Conservation (phyloP, 92 coral and sea anemone genomes). For the Porites lobata region DNA sequence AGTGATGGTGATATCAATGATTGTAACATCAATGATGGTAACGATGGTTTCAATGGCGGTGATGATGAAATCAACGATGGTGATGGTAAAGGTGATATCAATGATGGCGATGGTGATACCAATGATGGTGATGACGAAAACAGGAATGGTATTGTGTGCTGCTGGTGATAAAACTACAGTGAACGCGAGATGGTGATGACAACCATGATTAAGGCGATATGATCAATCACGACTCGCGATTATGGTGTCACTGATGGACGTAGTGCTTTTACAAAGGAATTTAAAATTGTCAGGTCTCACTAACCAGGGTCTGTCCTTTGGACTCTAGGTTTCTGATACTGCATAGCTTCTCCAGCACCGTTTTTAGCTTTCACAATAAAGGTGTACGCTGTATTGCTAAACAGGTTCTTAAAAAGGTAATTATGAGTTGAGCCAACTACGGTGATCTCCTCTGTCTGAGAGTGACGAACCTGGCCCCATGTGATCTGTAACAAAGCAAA, state of each 20-base stretch:
- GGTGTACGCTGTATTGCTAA: conserved; percentile 76
- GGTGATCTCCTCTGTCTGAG: not conserved
- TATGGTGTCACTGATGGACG: not conserved
- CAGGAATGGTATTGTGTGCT: too few species aligned
- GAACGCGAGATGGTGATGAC: not conserved
- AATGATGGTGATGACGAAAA: not conserved
- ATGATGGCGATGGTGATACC: not conserved
- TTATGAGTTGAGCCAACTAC: conserved; percentile 42
- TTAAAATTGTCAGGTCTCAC: not conserved
- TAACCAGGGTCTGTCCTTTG: conserved; percentile 75
- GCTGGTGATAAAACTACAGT: too few species aligned
- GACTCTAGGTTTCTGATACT: conserved; percentile 33
- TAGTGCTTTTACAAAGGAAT: too few species aligned
- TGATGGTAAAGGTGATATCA: not conserved
- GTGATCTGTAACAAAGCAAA: conserved; percentile 46
- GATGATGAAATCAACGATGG: not conserved
- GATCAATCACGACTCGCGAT: not conserved
- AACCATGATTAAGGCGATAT: not conserved
- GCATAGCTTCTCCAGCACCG: conserved; percentile 57
- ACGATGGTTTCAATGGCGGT: not conserved
- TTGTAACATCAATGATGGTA: too few species aligned
- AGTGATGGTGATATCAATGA: not conserved
- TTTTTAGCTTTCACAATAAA: conserved; percentile 75
- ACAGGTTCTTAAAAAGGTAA: conserved; percentile 72
- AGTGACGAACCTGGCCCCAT: conserved; percentile 47